Evolutionary conservation across 2,113 vertebrate genomes (phyloP), one percentile per base, ranked within the genome.

Genomic region (Caranx melampygus): DNA sequence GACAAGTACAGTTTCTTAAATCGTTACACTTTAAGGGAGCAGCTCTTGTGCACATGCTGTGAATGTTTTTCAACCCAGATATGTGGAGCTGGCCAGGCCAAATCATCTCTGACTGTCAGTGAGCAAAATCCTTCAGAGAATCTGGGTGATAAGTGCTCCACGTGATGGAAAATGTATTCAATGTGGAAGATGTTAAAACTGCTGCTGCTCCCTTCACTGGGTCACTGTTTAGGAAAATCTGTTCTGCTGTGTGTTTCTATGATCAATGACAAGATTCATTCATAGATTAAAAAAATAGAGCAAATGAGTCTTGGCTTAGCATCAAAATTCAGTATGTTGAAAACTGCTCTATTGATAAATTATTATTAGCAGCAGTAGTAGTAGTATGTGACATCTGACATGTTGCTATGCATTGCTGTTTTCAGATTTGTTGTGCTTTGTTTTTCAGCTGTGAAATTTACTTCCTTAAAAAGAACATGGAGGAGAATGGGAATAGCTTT

Each of bases 1-100:
- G 67, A 67, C 78, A 62, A 70, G 67, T 16, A 31, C 11, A 42
- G 70, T 59, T 78, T 42, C 74, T 67, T 52, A 26, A 83, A 67
- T 71, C 77, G 70, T 40, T 40, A 26, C 61, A 81, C 75, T 73
- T 44, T 18, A 62, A 54, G 54, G 21, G 57, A 64, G 37, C 61
- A 14, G 37, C 20, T 69, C 44, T 42, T 31, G 26, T 31, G 31
- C 16, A 45, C 20, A 31, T 11, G 16, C 31, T 35, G 37, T 71
- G 69, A 87, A 82, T 40, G 72, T 49, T 55, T 55, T 71, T 49
- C n/a, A 67, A 47, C 18, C 65, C 51, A 33, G 26, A 52, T 59
- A 62, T 55, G 20, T 47, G 21, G 14, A 21, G 44, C n/a, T 26
- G 42, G 26, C 26, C 26, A 26, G 26, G 26, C 26, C 26, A 13